A percentile compares a stretch with the other conserved stretches of the same genome.
phyloP scores from a whole-genome alignment of 2,888 invertebrate genomes.

The Leptinotarsa rubiginosa region DNA sequence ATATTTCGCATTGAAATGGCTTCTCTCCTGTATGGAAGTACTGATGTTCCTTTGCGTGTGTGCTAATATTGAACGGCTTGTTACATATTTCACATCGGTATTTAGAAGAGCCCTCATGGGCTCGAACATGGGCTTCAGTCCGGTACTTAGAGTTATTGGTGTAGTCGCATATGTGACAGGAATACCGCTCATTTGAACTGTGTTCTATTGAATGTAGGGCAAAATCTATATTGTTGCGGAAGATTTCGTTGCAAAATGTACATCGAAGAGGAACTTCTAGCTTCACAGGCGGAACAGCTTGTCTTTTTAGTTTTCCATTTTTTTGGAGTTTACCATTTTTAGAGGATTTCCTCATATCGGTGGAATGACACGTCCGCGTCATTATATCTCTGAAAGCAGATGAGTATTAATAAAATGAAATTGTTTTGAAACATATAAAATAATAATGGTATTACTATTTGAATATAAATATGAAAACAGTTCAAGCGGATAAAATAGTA shows the following conservation, averaged over 20 bases:
- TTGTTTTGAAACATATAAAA: too few relatives aligned
- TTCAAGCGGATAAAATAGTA: too few relatives aligned
- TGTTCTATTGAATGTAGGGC: conserved; percentile 56
- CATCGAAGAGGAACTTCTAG: conserved; percentile 65
- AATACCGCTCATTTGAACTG: conserved; percentile 49
- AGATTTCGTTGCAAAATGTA: conserved; percentile 68
- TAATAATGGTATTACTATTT: too few relatives aligned
- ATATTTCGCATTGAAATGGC: conserved; percentile 69
- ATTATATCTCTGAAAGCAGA: conserved; percentile 15
- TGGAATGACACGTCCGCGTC: not conserved
- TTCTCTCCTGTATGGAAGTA: conserved; percentile 60
- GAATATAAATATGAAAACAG: too few relatives aligned
- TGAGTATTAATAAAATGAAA: not conserved
- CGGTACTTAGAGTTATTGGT: conserved; percentile 57
- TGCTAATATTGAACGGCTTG: conserved; percentile 56
- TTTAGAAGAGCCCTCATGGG: conserved; percentile 65
- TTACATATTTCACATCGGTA: conserved; percentile 57
- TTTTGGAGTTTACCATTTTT: conserved; percentile 60
- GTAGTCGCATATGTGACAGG: conserved; percentile 58
- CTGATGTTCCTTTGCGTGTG: conserved; percentile 56
- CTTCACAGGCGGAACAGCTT: conserved; percentile 36
- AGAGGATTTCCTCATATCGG: conserved; percentile 67
- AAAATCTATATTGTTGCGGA: conserved; percentile 60
- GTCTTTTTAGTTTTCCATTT: conserved; percentile 23
- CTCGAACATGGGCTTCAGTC: conserved; percentile 62